A percentile compares a stretch with the other conserved stretches of the same genome.
These are phyloP conservation scores for Erebia palarica DNA, from an alignment of 2,888 invertebrate species.

Conservation along the genomic window DNA sequence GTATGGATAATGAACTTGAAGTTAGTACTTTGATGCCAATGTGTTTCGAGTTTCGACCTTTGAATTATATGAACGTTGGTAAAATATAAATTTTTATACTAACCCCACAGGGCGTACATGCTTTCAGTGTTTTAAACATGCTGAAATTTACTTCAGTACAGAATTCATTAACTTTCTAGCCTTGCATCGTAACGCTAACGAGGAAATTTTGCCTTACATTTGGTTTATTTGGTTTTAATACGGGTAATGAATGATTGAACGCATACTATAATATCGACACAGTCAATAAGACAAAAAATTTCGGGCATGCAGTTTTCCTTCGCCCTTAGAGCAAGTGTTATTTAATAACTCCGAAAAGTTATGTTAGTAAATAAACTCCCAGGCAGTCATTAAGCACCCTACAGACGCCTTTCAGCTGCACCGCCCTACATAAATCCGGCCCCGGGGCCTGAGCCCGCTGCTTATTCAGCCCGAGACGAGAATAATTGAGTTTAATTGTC, in stretches of 20 bases:
- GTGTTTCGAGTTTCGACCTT: background rate
- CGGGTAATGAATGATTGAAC: no score
- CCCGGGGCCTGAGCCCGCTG: conserved; percentile 8
- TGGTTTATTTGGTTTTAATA: no score
- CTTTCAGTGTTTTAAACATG: conserved; percentile 7
- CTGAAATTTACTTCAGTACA: conserved; percentile 1
- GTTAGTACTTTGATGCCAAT: no score
- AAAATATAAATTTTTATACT: background rate
- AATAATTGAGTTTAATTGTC: conserved; percentile 41
- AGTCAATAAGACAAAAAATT: no score
- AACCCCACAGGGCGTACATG: background rate
- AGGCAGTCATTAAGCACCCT: background rate
- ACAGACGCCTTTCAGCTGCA: conserved; percentile 10
- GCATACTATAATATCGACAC: no score
- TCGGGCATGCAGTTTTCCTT: no score
- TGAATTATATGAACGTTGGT: no score
- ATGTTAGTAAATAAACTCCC: no score
- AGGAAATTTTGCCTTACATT: background rate
- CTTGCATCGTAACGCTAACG: background rate
- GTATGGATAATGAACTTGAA: no score
- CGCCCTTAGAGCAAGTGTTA: no score
- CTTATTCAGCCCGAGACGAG: conserved; percentile 36
- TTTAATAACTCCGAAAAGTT: no score
- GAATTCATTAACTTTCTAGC: conserved; percentile 4
- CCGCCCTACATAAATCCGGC: conserved; percentile 8